Base-by-base conservation (phyloP, 2,113 vertebrate species). In the Trinectes maculatus region DNA sequence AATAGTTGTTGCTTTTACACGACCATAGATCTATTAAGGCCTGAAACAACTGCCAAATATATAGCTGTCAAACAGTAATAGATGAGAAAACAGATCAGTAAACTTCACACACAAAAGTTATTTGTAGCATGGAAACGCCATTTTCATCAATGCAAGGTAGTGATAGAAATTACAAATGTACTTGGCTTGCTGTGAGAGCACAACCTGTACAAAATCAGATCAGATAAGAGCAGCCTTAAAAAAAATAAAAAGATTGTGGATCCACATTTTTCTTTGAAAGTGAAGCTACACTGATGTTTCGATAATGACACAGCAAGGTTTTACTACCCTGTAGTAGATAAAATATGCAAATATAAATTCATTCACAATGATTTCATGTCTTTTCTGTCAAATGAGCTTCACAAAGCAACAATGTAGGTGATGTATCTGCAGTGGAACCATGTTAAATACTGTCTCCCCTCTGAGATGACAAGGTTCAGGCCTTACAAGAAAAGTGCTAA, bases 1-100 rank as follows among this genome's bases (percentile, higher is more conserved):
- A 88, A 89, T 87, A 89, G 44, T 85, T 86, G 74, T 83, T 80
- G 80, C 80, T 85, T 85, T 89, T 89, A 92, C 51, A 64, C n/a
- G 68, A 89, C 60, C 83, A 69, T 69, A 74, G 40, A 85, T 80
- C 77, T 31, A 51, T 85, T 79, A 83, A 88, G 86, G 86, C 72
- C 71, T 47, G 56, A 80, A 74, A 79, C 28, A 52, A 51, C 53
- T 44, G 71, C 26, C 70, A 49, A 61, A 66, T 71, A 24, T 51
- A 71, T 61, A 54, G 29, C 46, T 26, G 46, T 67, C 43, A 33
- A 67, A 68, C 24, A 54, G 34, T 40, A 25, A 77, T 3, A 56
- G 63, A 74, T 3, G 8, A 60, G 3, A 44, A 40, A 71, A 64
- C 25, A 4, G 43, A 61, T 24, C 24, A 34, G 65, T 66, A 63